phyloP scores from a whole-genome alignment of 37 sponge, comb jelly and placozoan genomes.

The Mnemiopsis leidyi region DNA sequence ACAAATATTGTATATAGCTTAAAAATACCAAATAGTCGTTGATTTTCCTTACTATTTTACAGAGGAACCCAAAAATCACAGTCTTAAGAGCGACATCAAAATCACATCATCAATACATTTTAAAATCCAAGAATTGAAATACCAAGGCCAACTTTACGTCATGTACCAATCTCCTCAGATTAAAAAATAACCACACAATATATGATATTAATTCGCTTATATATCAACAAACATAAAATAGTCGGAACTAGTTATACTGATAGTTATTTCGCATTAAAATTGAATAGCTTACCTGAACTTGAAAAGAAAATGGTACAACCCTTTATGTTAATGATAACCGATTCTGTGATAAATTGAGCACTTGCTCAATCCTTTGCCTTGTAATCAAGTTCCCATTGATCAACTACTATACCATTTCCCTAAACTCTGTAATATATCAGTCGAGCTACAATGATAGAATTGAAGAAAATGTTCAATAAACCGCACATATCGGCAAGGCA shows the following conservation, averaged over 20 bases:
- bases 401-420: background rate
- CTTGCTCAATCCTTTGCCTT: no score
- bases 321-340: no score
- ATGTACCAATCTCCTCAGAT: background rate
- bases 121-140: background rate
- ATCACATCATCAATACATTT: background rate
- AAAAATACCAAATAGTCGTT: background rate
- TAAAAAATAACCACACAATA: background rate
- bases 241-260: background rate
- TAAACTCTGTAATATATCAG: background rate
- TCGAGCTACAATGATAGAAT: background rate
- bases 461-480: background rate
- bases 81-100: background rate
- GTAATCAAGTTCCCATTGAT: no score
- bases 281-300: background rate
- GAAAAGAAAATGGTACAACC: background rate
- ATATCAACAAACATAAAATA: conserved; percentile 46
- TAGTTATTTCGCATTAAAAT: background rate
- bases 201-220: background rate
- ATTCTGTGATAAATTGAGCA: no score
- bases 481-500: background rate
- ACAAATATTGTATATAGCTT: background rate
- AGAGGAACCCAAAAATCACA: background rate
- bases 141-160: background rate
- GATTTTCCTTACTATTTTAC: background rate